Base-by-base conservation (phyloP, 1,140 invertebrate genomes). In the Hyphantria cunea region DNA sequence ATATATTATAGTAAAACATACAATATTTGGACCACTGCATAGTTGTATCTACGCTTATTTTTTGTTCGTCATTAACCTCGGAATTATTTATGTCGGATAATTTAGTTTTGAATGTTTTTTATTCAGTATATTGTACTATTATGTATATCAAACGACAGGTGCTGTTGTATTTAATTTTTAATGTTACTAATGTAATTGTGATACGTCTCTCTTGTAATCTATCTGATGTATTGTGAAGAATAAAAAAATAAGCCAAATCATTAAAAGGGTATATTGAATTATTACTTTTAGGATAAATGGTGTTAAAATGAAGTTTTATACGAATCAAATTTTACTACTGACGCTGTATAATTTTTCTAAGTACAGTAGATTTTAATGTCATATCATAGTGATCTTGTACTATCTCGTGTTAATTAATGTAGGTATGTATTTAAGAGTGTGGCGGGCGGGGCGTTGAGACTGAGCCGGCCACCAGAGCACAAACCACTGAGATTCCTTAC, bases 131-230 rank as follows among this genome's bases (percentile, higher is more conserved):
- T 75, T 73, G 70, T 81, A 71, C 72, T 74, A 79, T 80, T 82
- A 76, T 82, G 75, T 82, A 84, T 86, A 84, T 86, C 82, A 82
- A 85, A 79, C 73, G 68, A 82, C 85, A 89, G 86, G 86, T 88
- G 86, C 85, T 89, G 84, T 84, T 86, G 76, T 82, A 80, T 87
- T 89, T 86, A 86, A 81, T 86, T 87, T 80, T 79, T 82, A 86
- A 82, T 86, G 73, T 84, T 80, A 84, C 79, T 81, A 76, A 82
- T 70, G 70, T 76, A 66, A 78, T 79, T 86, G 84, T 86, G 84
- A 89, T 72, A 67, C 73, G 76, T 81, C 80, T 86, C 79, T 89
- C 80, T 89, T 82, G 74, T 78, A 71, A 70, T 76, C 76, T 78
- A 70, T 83, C 68, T 66, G 68, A 76, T 83, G 70, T 75, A 84